These are phyloP conservation scores for Nomia melanderi DNA, from an alignment of 1,140 invertebrate species.

Conservation along the genomic window DNA sequence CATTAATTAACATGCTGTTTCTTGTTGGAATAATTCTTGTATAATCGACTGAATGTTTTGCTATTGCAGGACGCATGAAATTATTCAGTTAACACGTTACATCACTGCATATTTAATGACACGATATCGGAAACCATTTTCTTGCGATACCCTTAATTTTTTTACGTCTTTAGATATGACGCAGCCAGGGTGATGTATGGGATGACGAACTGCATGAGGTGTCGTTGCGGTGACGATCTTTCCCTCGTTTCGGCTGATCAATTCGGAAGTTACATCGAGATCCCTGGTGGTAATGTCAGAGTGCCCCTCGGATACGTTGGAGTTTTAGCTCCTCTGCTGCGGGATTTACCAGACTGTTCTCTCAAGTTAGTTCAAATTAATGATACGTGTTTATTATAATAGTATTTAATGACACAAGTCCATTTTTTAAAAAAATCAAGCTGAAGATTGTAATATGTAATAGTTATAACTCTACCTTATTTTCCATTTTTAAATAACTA, in stretches of 20 bases:
- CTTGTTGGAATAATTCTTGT: no score
- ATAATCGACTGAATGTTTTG: not conserved
- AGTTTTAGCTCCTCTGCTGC: conserved; percentile 83
- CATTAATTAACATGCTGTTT: no score
- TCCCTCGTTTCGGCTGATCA: conserved; percentile 85
- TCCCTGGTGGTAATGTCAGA: conserved; percentile 85
- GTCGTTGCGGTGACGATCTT: conserved; percentile 84
- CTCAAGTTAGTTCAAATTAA: conserved; percentile 43
- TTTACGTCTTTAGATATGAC: conserved; percentile 79
- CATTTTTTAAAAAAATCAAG: no score
- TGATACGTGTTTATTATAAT: not conserved
- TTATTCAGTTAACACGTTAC: conserved; percentile 14
- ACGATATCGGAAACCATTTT: not conserved
- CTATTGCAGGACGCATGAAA: not conserved
- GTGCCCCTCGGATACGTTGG: conserved; percentile 85
- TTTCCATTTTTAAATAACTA: no score
- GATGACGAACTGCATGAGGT: conserved; percentile 83
- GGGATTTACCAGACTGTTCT: conserved; percentile 80
- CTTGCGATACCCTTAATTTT: conserved; percentile 10
- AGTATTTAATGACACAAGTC: not conserved
- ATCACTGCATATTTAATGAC: conserved; percentile 41
- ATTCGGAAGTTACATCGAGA: conserved; percentile 84
- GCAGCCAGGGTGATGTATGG: conserved; percentile 85
- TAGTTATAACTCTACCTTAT: no score
- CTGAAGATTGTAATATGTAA: no score